Base-by-base conservation (phyloP, 2,113 vertebrate species). In the Eupsittula cactorum region DNA sequence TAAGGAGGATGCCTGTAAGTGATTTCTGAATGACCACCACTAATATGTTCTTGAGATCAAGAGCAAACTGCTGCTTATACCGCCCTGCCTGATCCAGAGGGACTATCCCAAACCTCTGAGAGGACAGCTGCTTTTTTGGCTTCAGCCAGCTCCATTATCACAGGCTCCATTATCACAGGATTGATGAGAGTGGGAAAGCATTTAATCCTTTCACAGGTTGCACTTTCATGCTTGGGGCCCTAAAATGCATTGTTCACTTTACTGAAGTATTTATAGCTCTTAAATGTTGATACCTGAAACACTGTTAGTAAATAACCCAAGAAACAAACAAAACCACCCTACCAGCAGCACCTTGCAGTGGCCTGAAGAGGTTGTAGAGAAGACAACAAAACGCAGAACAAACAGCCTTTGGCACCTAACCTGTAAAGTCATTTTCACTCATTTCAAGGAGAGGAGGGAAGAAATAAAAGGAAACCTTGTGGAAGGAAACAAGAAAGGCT, bases 371-470 rank as follows among this genome's bases (percentile, higher is more conserved):
- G 27, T 73, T 62, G 10, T 6, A 85, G 50, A 75, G 31, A n/a
- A 24, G 42, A 69, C 2, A 11, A 62, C 21, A 83, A 67, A 95
- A 96, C 93, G 78, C 31, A 95, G 97, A 93, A n/a, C 16, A 91
- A 94, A 71, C 25, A 9, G 57, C 27, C 31, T 82, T 81, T 71
- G 57, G 41, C 75, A 80, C 12, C 65, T 73, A 67, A 85, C 28
- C 80, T 47, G 65, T 64, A 60, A 93, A 96, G 57, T 75, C 5
- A 91, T 88, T 94, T 93, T 52, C 60, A 47, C 59, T 81, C 52
- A 16, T 91, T 96, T 91, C n/a, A 49, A 62, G 77, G 33, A 35
- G 16, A 11, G 2, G 1, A 31, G 16, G 13, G 4, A 1, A 10
- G 12, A 9, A 67, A 57, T 63, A 52, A 79, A 67, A 71, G 16